Percentiles rank a stretch among this genome's conserved stretches.
Evolutionary conservation across 2,888 invertebrate genomes (phyloP).

Genomic region (Iselma pallidipennis): DNA sequence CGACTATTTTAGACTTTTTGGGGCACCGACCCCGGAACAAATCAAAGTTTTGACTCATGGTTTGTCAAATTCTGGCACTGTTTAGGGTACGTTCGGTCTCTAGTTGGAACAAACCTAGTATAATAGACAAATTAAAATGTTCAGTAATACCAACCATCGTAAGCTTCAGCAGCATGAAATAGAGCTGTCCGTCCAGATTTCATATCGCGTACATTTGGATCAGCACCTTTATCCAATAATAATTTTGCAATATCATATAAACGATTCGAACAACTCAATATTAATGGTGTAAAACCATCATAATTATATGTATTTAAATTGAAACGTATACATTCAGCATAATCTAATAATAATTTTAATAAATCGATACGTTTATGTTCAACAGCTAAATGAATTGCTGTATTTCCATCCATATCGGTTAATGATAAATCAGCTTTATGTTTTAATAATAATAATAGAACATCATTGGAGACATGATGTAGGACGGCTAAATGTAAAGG

Average conservation of each 20-base stretch:
- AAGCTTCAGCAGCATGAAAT: conserved; percentile 56
- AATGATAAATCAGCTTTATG: conserved; percentile 54
- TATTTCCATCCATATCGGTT: conserved; percentile 53
- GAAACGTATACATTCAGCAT: conserved; percentile 41
- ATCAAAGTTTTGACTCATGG: too few species aligned
- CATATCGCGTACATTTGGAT: conserved; percentile 52
- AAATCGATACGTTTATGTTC: conserved; percentile 42
- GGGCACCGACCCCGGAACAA: too few species aligned
- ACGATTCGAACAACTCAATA: conserved; percentile 55
- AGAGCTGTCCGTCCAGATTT: conserved; percentile 59
- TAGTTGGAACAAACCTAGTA: too few species aligned
- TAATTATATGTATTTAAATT: conserved; percentile 41
- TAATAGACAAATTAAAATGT: background rate
- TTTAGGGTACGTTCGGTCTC: too few species aligned
- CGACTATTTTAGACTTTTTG: too few species aligned
- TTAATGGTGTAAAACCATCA: conserved; percentile 58
- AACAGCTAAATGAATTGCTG: conserved; percentile 56
- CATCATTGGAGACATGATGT: conserved; percentile 38
- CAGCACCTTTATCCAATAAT: conserved; percentile 47
- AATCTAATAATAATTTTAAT: conserved; percentile 39
- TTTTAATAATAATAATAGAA: conserved; percentile 50
- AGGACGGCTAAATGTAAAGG: conserved; percentile 57
- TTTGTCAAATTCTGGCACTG: too few species aligned
- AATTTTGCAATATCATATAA: conserved; percentile 49
- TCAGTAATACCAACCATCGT: conserved; percentile 45